Conservation (phyloP, 2,797 vertebrate genomes). For the Myotis daubentonii region DNA sequence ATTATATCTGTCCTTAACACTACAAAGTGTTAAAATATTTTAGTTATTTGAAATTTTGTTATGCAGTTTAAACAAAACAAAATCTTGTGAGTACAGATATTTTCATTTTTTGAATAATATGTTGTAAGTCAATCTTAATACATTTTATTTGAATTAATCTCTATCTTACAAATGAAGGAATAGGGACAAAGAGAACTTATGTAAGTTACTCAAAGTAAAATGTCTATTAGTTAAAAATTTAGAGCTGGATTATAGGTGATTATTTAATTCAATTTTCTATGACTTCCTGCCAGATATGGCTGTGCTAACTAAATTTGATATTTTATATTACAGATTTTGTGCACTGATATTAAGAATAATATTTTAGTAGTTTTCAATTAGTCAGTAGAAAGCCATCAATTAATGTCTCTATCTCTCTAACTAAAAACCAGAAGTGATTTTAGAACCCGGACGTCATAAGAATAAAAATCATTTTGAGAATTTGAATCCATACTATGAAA, state of each 20-base stretch:
- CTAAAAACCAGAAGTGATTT: neutral
- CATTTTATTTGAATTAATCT: neutral
- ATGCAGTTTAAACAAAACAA: neutral
- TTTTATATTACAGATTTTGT: neutral
- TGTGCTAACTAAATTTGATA: neutral
- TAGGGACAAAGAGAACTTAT: neutral
- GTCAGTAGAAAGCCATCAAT: neutral
- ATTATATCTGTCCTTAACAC: neutral
- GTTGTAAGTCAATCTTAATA: neutral
- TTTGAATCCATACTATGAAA: neutral
- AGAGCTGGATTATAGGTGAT: neutral
- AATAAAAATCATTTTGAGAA: neutral
- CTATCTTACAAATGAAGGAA: conserved; percentile 33
- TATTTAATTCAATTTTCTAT: conserved; percentile 18
- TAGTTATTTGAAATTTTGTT: neutral
- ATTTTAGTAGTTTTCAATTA: neutral
- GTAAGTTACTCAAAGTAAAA: neutral
- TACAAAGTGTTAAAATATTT: neutral
- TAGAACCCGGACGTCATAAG: neutral
- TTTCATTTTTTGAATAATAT: conserved; percentile 19
- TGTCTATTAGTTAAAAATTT: neutral
- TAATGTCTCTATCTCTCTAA: neutral
- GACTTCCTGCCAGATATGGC: neutral
- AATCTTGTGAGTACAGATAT: neutral
- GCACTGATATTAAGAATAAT: neutral